These are phyloP conservation scores for Strongylocentrotus purpuratus DNA, from an alignment of 35 echinoderm and acorn worm species.

Conservation along the genomic window DNA sequence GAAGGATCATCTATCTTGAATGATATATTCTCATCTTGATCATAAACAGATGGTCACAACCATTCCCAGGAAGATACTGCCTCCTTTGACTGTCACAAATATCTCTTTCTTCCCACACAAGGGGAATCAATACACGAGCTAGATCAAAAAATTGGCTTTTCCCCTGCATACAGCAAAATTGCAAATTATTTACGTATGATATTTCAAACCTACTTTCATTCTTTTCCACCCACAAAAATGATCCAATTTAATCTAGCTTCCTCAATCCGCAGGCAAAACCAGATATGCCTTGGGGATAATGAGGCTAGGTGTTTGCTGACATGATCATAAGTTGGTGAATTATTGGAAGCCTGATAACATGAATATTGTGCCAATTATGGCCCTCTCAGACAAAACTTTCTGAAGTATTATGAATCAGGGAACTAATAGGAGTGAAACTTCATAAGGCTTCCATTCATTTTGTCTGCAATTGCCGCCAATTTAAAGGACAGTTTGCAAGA, in stretches of 20 bases:
- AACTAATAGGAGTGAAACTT: neutral
- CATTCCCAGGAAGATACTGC: neutral
- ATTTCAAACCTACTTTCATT: constrained; percentile 15
- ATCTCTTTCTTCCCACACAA: neutral
- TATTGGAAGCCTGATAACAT: neutral
- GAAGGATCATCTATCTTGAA: neutral
- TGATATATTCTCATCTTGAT: constrained; percentile 1
- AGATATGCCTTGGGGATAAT: neutral
- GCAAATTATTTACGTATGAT: neutral
- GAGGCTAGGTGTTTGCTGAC: constrained; percentile 9
- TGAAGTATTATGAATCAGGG: neutral
- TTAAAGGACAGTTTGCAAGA: neutral
- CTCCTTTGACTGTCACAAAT: neutral
- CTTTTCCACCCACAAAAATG: neutral
- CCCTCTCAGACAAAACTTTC: neutral
- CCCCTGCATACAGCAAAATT: neutral
- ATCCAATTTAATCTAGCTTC: neutral
- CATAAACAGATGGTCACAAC: neutral
- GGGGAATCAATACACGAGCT: neutral
- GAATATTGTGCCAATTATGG: constrained; percentile 35
- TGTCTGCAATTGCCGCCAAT: neutral
- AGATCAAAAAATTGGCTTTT: neutral
- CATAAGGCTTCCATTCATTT: neutral
- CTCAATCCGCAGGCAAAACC: neutral
- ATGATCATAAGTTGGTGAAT: neutral